Evolutionary conservation across 2,113 vertebrate genomes (phyloP).

Genomic region (Sylvia atricapilla): DNA sequence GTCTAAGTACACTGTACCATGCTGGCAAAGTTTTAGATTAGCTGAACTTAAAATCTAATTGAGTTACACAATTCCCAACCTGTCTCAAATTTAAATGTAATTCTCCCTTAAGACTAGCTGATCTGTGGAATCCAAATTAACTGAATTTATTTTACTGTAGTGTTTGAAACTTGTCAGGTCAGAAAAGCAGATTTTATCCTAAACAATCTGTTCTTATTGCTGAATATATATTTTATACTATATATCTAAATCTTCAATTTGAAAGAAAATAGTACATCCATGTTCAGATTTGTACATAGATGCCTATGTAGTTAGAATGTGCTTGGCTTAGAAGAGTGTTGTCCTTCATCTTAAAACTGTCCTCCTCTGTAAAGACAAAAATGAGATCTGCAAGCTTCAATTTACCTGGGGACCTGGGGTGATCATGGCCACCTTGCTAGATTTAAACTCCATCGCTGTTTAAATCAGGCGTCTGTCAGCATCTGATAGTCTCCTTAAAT

Average conservation of each 20-base stretch:
- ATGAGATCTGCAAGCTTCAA: neutral
- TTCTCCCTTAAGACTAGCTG: neutral
- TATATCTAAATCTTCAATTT: neutral
- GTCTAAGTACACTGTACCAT: neutral
- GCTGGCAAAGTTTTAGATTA: neutral
- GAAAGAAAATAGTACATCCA: neutral
- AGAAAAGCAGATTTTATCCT: neutral
- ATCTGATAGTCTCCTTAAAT: conserved; percentile 40
- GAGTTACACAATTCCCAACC: neutral
- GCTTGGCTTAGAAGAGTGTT: neutral
- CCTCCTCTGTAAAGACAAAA: neutral
- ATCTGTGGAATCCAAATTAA: neutral
- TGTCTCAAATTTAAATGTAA: neutral
- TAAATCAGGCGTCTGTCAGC: conserved; percentile 48
- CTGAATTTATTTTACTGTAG: neutral
- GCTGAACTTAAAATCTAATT: neutral
- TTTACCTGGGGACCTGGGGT: conserved; percentile 7
- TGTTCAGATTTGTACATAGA: neutral
- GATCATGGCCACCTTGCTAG: conserved; percentile 12
- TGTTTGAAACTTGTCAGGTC: neutral
- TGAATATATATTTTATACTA: neutral
- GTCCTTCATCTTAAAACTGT: neutral
- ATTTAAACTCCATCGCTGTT: conserved; percentile 19
- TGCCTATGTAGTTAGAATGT: neutral
- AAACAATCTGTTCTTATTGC: neutral